Evolutionary conservation across 2,113 vertebrate genomes (phyloP), one percentile per base, ranked within the genome.

Genomic region (Dasypus novemcinctus): DNA sequence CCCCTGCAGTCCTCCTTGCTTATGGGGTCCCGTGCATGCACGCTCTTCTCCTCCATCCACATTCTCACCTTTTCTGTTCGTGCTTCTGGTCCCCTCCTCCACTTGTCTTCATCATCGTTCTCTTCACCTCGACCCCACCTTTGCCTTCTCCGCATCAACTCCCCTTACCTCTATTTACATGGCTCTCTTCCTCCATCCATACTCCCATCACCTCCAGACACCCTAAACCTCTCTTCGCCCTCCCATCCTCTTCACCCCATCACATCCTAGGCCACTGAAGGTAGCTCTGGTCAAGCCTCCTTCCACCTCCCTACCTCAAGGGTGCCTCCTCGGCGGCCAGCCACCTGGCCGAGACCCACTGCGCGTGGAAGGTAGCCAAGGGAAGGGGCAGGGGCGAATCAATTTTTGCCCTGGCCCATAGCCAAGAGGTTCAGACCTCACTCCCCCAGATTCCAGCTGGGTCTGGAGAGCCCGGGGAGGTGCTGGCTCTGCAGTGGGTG

Each of bases 401-500:
- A 7, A 3, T 15, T 4, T 75, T 29, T 61, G 43, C 18, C 80
- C 71, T 0, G 11, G 78, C 5, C 75, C 68, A 59, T 27, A 33
- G 49, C 74, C 33, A 11, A 64, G 76, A 76, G 79, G 38, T 33
- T 31, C 52, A 46, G 25, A 92, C 66, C 79, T 25, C 23, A 43
- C 43, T 38, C 31, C 64, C 3, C 38, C n/a, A 54, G 52, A 91
- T 63, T 78, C 85, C 74, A 38, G 89, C 61, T 38, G 61, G 63
- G 84, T 57, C 66, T 71, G 61, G 54, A 74, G 63, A 92, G 83
- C 76, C 49, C 31, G 6, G 82, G 46, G 99, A 99, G 97, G 99
- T 99, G 95, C 96, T 99, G 98, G 99, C 98, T 0, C 97, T 99
- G 59, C 99, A 99, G 98, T 99, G 99, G 99, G 99, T 99, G 85